phyloP scores from a whole-genome alignment of 2,888 invertebrate genomes.

The Philonicus albiceps region DNA sequence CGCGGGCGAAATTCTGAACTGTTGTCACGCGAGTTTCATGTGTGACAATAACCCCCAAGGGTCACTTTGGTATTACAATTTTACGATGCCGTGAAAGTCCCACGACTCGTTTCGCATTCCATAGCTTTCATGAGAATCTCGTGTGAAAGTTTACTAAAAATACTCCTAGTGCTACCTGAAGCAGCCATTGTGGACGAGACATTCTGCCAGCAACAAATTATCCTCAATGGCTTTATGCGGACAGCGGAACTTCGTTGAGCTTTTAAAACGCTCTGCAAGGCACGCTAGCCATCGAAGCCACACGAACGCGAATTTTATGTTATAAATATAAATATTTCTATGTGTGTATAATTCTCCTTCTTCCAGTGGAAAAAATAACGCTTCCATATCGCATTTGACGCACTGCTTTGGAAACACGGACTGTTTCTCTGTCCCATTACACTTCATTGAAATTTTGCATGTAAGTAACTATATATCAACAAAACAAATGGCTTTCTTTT shows the following conservation, averaged over 20 bases:
- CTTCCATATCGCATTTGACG: too few relatives aligned
- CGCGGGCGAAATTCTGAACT: neutral
- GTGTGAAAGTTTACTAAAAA: conserved; percentile 22
- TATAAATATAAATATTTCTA: neutral
- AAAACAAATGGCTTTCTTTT: too few relatives aligned
- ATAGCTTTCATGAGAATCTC: conserved; percentile 1
- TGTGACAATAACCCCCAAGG: neutral
- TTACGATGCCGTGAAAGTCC: neutral
- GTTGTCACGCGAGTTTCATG: neutral
- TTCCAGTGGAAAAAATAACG: too few relatives aligned
- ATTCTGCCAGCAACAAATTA: neutral
- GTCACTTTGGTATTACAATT: neutral
- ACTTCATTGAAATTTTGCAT: too few relatives aligned
- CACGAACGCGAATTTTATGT: neutral
- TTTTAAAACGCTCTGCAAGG: neutral
- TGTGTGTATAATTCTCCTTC: neutral
- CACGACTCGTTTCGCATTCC: neutral
- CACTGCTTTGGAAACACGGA: too few relatives aligned
- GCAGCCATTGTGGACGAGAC: neutral
- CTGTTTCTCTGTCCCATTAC: too few relatives aligned
- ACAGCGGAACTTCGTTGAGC: neutral
- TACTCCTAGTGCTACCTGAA: neutral
- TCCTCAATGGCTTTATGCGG: neutral
- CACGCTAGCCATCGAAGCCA: neutral
- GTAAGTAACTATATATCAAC: too few relatives aligned